Conservation (phyloP, 2,888 invertebrate genomes). For the Scrobipalpa costella region DNA sequence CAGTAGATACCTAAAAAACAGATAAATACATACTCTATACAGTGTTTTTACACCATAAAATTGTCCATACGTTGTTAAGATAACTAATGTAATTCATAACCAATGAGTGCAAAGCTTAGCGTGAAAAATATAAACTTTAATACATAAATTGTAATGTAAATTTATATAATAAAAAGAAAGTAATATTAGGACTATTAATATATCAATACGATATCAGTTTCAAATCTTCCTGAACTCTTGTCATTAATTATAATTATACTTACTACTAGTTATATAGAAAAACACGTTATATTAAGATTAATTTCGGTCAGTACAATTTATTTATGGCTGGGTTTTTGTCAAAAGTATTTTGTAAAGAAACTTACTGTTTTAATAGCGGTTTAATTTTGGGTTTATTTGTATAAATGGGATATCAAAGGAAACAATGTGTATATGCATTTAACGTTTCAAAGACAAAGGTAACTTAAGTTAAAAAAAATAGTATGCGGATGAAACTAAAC, state of each 20-base stretch:
- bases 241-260: conserved; percentile 15
- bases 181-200: conserved; percentile 8
- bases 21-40: not conserved
- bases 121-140: not conserved
- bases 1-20: not conserved
- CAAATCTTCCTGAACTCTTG: conserved; percentile 18
- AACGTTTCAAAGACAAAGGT: too few species aligned
- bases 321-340: not conserved
- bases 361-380: not conserved
- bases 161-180: conserved; percentile 43
- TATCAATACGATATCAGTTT: conserved; percentile 15
- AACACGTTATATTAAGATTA: conserved; percentile 8
- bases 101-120: conserved; percentile 25
- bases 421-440: too few species aligned
- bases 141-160: conserved; percentile 11
- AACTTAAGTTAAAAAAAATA: too few species aligned
- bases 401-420: too few species aligned
- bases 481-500: too few species aligned
- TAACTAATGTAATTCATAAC: conserved; percentile 11
- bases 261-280: not conserved
- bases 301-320: not conserved
- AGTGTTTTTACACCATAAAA: conserved; percentile 8
- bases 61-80: conserved; percentile 2
- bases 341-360: not conserved
- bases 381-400: too few species aligned